phyloP scores from a whole-genome alignment of 2,113 vertebrate species.

The Misgurnus mizolepis region DNA sequence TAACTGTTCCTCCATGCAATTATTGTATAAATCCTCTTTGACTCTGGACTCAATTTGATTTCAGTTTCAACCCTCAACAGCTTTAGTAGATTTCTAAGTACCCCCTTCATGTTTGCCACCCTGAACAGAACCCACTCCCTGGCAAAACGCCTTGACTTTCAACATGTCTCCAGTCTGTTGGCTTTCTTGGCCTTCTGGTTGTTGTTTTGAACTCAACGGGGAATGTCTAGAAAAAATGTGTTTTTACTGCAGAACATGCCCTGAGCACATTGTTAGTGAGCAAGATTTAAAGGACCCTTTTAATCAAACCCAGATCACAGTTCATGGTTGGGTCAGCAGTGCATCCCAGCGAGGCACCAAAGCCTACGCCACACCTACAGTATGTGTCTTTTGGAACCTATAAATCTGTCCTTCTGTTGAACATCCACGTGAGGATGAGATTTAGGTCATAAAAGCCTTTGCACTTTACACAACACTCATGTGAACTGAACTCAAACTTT shows the following conservation, averaged over 20 bases:
- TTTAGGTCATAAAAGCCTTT: conserved; percentile 26
- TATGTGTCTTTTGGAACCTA: conserved; percentile 8
- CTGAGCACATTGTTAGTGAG: conserved; percentile 65
- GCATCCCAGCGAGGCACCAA: conserved; percentile 48
- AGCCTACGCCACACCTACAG: conserved; percentile 19
- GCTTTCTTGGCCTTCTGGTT: conserved; percentile 55
- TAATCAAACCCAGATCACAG: conserved; percentile 63
- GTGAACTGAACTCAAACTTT: conserved; percentile 14
- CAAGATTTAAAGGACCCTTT: conserved; percentile 62
- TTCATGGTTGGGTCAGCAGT: conserved; percentile 60
- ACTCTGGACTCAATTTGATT: conserved; percentile 32
- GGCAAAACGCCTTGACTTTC: conserved; percentile 33
- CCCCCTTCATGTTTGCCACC: conserved; percentile 35
- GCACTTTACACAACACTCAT: background rate
- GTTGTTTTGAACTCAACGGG: conserved; percentile 65
- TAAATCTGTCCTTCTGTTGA: conserved; percentile 19
- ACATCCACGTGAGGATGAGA: conserved; percentile 47
- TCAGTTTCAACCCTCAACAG: conserved; percentile 38
- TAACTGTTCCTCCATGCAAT: conserved; percentile 11
- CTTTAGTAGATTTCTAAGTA: conserved; percentile 20
- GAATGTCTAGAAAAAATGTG: conserved; percentile 61
- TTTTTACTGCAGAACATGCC: conserved; percentile 65
- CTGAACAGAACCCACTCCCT: conserved; percentile 37
- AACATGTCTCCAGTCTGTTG: conserved; percentile 44
- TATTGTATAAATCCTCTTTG: conserved; percentile 30